Evolutionary conservation across 2,113 vertebrate genomes (phyloP).

Genomic region (Synchiropus splendidus): DNA sequence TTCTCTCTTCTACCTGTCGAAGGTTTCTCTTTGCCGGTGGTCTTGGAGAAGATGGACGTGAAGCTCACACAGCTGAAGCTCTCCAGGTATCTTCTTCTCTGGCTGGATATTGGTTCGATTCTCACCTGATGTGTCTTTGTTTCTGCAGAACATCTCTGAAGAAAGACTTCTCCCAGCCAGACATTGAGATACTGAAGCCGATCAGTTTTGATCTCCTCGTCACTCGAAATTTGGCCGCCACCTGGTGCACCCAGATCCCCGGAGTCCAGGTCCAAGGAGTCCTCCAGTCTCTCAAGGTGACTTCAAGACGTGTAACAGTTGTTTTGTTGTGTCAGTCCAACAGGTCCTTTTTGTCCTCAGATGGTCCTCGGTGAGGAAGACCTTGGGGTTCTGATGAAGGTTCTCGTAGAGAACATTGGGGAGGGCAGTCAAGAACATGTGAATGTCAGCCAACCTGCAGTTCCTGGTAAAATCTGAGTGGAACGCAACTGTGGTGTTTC

Average conservation of each 20-base stretch:
- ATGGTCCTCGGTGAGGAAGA: slow-evolving; percentile 83
- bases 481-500: neutral
- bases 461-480: slow-evolving; percentile 31
- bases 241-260: slow-evolving; percentile 82
- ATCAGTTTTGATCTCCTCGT: slow-evolving; percentile 81
- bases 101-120: neutral
- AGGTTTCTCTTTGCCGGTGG: slow-evolving; percentile 67
- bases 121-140: neutral
- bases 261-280: slow-evolving; percentile 77
- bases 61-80: slow-evolving; percentile 84
- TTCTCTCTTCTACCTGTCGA: slow-evolving; percentile 70
- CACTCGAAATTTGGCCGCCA: slow-evolving; percentile 79
- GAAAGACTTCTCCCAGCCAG: slow-evolving; percentile 43
- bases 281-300: slow-evolving; percentile 78
- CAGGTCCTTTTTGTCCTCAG: slow-evolving; percentile 53
- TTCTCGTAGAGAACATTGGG: slow-evolving; percentile 82
- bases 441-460: slow-evolving; percentile 35
- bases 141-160: slow-evolving; percentile 64
- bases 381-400: slow-evolving; percentile 78
- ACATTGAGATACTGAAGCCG: slow-evolving; percentile 83
- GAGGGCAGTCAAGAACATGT: slow-evolving; percentile 62
- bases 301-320: neutral
- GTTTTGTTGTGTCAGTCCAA: neutral
- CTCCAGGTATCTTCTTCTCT: slow-evolving; percentile 67
- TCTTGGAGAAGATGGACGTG: slow-evolving; percentile 84